These are phyloP conservation scores for Cyphomyrus plagiostoma DNA, from an alignment of 2,113 vertebrate genomes.

Conservation along the genomic window DNA sequence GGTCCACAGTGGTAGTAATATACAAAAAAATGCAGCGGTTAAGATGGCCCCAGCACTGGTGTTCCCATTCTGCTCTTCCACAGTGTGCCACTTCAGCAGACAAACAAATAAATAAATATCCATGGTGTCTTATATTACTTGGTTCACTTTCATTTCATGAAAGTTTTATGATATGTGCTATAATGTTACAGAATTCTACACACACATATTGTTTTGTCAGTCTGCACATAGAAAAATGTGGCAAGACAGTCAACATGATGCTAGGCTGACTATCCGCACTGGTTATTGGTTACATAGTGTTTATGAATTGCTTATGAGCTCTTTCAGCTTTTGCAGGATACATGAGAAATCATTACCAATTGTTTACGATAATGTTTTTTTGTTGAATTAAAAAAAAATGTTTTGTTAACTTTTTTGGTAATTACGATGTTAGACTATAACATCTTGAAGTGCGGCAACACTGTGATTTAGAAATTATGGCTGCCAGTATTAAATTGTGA, in stretches of 20 bases:
- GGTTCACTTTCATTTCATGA: not conserved
- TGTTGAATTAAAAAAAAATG: not conserved
- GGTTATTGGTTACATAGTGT: not conserved
- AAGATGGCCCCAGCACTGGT: not conserved
- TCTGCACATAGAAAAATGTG: too few relatives aligned
- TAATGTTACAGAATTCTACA: not conserved
- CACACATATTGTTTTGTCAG: too few relatives aligned
- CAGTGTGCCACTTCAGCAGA: not conserved
- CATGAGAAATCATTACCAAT: not conserved
- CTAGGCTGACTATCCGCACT: not conserved
- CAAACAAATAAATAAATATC: not conserved
- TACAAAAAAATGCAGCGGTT: not conserved
- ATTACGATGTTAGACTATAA: not conserved
- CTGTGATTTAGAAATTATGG: not conserved
- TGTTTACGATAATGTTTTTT: not conserved
- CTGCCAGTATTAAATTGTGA: not conserved
- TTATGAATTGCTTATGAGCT: not conserved
- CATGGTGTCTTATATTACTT: not conserved
- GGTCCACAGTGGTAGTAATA: not conserved
- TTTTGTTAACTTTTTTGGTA: not conserved
- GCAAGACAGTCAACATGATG: not conserved
- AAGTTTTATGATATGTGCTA: not conserved
- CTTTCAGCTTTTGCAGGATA: not conserved
- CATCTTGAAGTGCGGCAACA: not conserved
- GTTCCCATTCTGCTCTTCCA: not conserved